Evolutionary conservation across 2,888 invertebrate species (phyloP).

Genomic region (Drosophila incognita): DNA sequence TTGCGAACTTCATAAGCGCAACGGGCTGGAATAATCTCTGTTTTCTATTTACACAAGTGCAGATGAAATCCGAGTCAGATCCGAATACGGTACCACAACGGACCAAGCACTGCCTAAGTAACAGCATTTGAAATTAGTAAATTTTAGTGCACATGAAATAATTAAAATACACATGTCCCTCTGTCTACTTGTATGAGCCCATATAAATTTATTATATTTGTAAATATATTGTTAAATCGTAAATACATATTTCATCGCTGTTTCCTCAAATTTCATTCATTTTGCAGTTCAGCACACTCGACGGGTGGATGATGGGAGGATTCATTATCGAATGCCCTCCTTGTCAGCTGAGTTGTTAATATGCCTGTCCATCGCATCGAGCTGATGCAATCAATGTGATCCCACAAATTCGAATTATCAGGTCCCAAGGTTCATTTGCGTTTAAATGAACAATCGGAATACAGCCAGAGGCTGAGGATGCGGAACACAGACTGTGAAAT

Average conservation of each 20-base stretch:
- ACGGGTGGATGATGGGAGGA: background rate
- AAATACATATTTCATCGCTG: background rate
- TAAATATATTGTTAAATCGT: background rate
- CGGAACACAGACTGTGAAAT: constrained; percentile 32
- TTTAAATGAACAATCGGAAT: constrained; percentile 64
- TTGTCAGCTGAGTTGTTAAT: background rate
- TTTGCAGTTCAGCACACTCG: background rate
- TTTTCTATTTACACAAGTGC: no score
- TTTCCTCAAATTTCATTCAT: background rate
- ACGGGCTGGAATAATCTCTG: no score
- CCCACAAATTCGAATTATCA: constrained; percentile 31
- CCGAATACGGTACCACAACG: no score
- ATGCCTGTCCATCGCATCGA: background rate
- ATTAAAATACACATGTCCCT: background rate
- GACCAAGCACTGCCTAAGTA: no score
- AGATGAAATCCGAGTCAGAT: no score
- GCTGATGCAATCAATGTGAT: constrained; percentile 51
- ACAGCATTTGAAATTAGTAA: no score
- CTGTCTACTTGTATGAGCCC: background rate
- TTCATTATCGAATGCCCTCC: no score
- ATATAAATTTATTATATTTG: background rate
- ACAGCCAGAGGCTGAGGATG: constrained; percentile 11
- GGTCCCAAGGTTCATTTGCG: constrained; percentile 76
- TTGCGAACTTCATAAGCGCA: no score
- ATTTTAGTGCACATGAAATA: background rate